Conservation (phyloP, 2,113 vertebrate genomes). For the Lichenostomus cassidix region DNA sequence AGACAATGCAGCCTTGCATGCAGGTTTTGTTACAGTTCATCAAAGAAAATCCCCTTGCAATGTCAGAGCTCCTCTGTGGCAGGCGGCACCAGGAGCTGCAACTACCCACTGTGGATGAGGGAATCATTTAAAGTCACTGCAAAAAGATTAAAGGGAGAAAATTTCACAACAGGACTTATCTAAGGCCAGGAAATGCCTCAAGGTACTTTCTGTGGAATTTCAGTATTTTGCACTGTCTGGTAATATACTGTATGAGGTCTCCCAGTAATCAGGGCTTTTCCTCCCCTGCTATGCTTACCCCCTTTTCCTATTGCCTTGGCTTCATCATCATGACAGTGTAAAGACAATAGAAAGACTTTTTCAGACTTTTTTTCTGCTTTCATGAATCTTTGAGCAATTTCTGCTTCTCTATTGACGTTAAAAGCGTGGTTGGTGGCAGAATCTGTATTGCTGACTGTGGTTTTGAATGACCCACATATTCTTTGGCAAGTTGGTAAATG, state of each 20-base stretch:
- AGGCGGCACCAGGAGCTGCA: neutral
- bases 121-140: neutral
- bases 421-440: neutral
- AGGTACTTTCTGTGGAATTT: neutral
- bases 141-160: slow-evolving; percentile 3
- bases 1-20: neutral
- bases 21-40: neutral
- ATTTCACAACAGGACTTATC: slow-evolving; percentile 23
- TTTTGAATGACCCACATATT: neutral
- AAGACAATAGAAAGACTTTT: neutral
- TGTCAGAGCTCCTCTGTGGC: slow-evolving; percentile 9
- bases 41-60: slow-evolving; percentile 19
- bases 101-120: neutral
- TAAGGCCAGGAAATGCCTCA: neutral
- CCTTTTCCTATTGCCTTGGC: neutral
- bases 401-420: neutral
- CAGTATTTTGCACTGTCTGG: neutral
- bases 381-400: neutral
- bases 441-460: neutral
- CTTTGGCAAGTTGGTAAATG: neutral
- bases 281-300: fast-evolving
- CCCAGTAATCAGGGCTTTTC: neutral
- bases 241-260: neutral
- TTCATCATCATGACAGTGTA: neutral
- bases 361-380: neutral